Percentiles rank a stretch among this genome's conserved stretches.
Evolutionary conservation across 1,140 invertebrate genomes (phyloP).

Genomic region (Calosoma granatense): DNA sequence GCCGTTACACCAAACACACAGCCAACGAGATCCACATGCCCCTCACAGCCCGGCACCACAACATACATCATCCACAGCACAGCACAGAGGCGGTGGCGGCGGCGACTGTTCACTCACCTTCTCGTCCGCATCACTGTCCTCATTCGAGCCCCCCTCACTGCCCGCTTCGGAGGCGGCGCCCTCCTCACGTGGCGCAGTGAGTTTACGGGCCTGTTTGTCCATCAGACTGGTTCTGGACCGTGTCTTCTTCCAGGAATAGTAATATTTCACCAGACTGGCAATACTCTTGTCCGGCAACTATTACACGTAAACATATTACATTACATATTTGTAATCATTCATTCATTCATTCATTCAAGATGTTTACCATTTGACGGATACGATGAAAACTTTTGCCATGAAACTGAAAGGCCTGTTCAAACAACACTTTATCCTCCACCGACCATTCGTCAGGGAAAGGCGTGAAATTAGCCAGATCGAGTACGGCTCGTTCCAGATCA

Average conservation of each 20-base stretch:
- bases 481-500: slow-evolving; percentile 81
- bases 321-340: not conserved
- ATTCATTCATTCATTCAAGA: not conserved
- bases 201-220: slow-evolving; percentile 75
- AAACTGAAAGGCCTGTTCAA: slow-evolving; percentile 97
- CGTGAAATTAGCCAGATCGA: slow-evolving; percentile 93
- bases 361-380: slow-evolving; percentile 91
- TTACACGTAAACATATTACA: not conserved
- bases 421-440: slow-evolving; percentile 94
- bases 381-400: slow-evolving; percentile 97
- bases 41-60: too few relatives aligned
- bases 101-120: too few relatives aligned
- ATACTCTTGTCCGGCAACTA: slow-evolving; percentile 94
- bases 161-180: slow-evolving; percentile 47
- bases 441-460: slow-evolving; percentile 98
- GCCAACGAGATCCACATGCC: too few relatives aligned
- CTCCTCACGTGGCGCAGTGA: slow-evolving; percentile 45
- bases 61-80: too few relatives aligned
- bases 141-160: slow-evolving; percentile 73
- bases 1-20: too few relatives aligned
- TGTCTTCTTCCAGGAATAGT: slow-evolving; percentile 98
- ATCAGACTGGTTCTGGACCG: slow-evolving; percentile 83
- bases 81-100: too few relatives aligned
- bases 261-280: slow-evolving; percentile 92
- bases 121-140: slow-evolving; percentile 79